Base-by-base conservation (phyloP, 2,888 invertebrate genomes). In the Malacosoma neustria region DNA sequence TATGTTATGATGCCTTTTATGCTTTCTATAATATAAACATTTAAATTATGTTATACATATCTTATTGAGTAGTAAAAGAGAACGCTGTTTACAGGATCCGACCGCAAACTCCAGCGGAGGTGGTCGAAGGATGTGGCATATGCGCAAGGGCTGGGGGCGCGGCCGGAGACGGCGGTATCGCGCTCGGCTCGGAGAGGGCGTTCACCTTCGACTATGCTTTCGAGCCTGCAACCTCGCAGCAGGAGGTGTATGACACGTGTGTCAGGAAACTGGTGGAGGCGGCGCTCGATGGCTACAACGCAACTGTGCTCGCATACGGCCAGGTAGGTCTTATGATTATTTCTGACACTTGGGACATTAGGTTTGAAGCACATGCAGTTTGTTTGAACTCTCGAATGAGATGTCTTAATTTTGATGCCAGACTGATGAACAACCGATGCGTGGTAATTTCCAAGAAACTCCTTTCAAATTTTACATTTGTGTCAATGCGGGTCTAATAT, bases 181-280 rank as follows among this genome's bases (percentile, higher is more conserved):
- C 95, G 48, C 88, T 99, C 32, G 98, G 98, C 37, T 91, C 93
- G 30, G 97, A 98, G 79, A 95, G 97, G 63, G 93, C 95, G 33
- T 98, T 98, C 85, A 98, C 98, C 13, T 99, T 96, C 81, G 97
- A 99, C 84, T 93, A 93, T 74, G 98, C 99, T 33, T 99, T 96
- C 77, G 97, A 98, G 72, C 92, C 91, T 37, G 87, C 85, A 38
- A 87, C 91, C 32, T 75, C 77, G 36, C 99, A 98, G 79, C 89
- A 75, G 48, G 76, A 87, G 35, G 91, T 99, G 14, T 99, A 98
- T 72, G 89, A 92, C 33, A 89, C 89, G 7, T 95, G 96, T 63
- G 96, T 97, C 36, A 89, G 91, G 39, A 89, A 91, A 37, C 89
- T 99, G 40, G 93, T 99, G 49, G 95, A 96, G 51, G 95, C 97